A percentile compares a stretch with the other conserved stretches of the same genome.
phyloP scores from a whole-genome alignment of 2,888 invertebrate species.

The Phyllotreta striolata region DNA sequence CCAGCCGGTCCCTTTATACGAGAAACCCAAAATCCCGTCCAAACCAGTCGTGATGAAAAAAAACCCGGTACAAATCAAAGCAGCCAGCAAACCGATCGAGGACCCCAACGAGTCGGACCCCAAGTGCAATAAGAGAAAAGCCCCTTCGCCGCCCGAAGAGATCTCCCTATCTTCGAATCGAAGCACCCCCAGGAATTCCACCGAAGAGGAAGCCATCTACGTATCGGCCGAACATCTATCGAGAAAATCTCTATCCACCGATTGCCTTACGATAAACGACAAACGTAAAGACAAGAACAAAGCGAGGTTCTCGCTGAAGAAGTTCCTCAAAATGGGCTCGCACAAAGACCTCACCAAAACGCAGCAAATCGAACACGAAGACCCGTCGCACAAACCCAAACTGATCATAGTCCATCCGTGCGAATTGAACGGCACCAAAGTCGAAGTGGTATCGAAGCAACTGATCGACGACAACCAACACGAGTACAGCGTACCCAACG shows the following conservation, averaged over 20 bases:
- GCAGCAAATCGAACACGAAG: slow-evolving; percentile 50
- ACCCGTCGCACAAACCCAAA: slow-evolving; percentile 43
- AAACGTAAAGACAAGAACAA: slow-evolving; percentile 75
- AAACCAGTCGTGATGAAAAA: slow-evolving; percentile 65
- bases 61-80: slow-evolving; percentile 42
- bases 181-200: slow-evolving; percentile 60
- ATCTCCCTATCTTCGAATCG: slow-evolving; percentile 66
- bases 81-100: slow-evolving; percentile 40
- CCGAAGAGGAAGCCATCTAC: slow-evolving; percentile 60
- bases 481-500: slow-evolving; percentile 40
- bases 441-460: slow-evolving; percentile 71
- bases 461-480: slow-evolving; percentile 57
- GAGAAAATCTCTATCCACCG: slow-evolving; percentile 76
- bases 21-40: slow-evolving; percentile 74
- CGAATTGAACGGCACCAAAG: slow-evolving; percentile 82
- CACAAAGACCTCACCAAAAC: slow-evolving; percentile 74
- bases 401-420: slow-evolving; percentile 89
- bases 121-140: slow-evolving; percentile 73
- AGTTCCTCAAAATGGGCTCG: slow-evolving; percentile 80
- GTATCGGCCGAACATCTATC: slow-evolving; percentile 72
- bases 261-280: slow-evolving; percentile 66
- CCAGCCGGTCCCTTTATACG: slow-evolving; percentile 50
- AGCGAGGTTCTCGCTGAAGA: slow-evolving; percentile 82
- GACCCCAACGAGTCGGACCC: slow-evolving; percentile 65
- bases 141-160: slow-evolving; percentile 78